A percentile compares a stretch with the other conserved stretches of the same genome.
Evolutionary conservation across 2,888 invertebrate genomes (phyloP).

Genomic region (Chymomyza fuscimana): DNA sequence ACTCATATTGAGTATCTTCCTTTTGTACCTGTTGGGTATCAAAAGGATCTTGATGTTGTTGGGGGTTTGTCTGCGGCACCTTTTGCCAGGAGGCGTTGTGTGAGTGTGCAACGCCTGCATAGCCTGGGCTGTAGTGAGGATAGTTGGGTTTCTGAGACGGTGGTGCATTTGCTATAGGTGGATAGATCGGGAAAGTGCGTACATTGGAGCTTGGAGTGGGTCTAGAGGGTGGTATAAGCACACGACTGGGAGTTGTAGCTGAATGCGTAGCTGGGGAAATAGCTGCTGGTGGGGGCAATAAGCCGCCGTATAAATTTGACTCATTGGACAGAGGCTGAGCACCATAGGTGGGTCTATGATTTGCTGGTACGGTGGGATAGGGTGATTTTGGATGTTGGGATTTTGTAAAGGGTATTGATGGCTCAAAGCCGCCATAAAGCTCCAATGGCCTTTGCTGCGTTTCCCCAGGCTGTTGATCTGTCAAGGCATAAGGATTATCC

Average conservation of each 20-base stretch:
- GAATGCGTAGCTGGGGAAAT: constrained; percentile 6
- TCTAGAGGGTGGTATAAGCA: constrained; percentile 11
- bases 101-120: constrained; percentile 75
- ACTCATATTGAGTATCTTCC: constrained; percentile 33
- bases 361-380: constrained; percentile 3
- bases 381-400: constrained; percentile 8
- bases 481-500: constrained; percentile 21
- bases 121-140: constrained; percentile 76
- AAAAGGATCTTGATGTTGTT: constrained; percentile 33
- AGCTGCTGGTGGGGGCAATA: constrained; percentile 32
- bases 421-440: constrained; percentile 51
- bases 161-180: constrained; percentile 57
- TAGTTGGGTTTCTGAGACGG: constrained; percentile 41
- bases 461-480: constrained; percentile 9
- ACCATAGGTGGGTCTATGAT: constrained; percentile 22
- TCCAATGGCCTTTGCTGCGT: constrained; percentile 27
- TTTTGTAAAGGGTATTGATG: constrained; percentile 44
- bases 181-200: constrained; percentile 58
- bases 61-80: constrained; percentile 31
- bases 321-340: constrained; percentile 24
- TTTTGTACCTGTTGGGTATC: constrained; percentile 15
- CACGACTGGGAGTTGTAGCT: constrained; percentile 19
- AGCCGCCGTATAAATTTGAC: constrained; percentile 53
- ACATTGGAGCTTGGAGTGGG: constrained; percentile 37
- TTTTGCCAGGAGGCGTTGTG: constrained; percentile 65